Evolutionary conservation across 2,113 vertebrate genomes (phyloP).

Genomic region (Gorsachius goisagi): DNA sequence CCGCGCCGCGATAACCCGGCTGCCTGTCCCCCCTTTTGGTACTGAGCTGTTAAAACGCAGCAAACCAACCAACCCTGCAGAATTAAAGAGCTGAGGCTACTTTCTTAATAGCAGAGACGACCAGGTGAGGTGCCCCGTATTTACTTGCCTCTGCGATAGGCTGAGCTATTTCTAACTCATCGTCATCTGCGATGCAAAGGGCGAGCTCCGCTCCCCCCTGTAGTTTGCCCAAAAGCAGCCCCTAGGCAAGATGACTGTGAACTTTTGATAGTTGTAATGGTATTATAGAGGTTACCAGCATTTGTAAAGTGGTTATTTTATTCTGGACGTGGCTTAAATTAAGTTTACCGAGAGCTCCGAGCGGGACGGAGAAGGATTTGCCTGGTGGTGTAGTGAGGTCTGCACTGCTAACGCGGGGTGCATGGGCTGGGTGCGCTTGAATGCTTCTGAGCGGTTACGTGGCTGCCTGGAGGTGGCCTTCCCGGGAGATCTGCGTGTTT

Average conservation of each 20-base stretch:
- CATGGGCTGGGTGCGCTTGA: not conserved
- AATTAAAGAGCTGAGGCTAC: not conserved
- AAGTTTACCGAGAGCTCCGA: not conserved
- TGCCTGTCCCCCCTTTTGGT: not conserved
- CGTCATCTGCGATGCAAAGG: not conserved
- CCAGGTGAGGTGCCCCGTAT: not conserved
- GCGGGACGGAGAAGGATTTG: not conserved
- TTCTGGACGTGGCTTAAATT: not conserved
- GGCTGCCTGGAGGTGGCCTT: not conserved
- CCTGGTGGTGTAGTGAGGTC: not conserved
- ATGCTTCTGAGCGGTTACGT: not conserved
- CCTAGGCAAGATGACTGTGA: not conserved
- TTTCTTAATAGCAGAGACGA: fast-evolving
- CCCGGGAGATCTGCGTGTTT: not conserved
- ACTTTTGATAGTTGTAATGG: not conserved
- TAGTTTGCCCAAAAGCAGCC: not conserved
- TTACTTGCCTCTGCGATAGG: not conserved
- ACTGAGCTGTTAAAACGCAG: not conserved
- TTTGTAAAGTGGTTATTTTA: not conserved
- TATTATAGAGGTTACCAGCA: not conserved
- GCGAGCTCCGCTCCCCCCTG: fast-evolving
- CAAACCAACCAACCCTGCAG: not conserved
- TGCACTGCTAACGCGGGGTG: not conserved
- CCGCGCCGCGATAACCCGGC: not conserved
- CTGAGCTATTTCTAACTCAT: not conserved